These are phyloP conservation scores for Macrocentrus cingulum DNA, from an alignment of 1,140 invertebrate genomes.

Conservation along the genomic window DNA sequence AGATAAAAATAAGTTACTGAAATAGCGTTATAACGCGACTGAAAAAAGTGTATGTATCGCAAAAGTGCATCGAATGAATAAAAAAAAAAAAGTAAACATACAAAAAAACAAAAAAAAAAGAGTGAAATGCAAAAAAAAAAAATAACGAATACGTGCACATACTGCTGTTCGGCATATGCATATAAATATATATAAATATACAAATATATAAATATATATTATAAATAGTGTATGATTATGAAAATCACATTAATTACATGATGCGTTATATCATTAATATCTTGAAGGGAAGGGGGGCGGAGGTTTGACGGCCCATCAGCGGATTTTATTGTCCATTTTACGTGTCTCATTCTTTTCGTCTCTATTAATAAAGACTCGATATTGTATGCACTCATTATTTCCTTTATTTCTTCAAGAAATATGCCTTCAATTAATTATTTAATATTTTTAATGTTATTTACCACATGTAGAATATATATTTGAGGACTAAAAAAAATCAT, in stretches of 20 bases:
- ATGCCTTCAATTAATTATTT: no score
- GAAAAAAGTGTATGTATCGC: constrained; percentile 10
- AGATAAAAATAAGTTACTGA: constrained; percentile 13
- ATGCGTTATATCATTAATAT: background rate
- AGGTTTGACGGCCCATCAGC: no score
- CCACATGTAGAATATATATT: no score
- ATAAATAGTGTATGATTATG: constrained; percentile 30
- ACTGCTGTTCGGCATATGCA: constrained; percentile 25
- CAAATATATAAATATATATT: constrained; percentile 35
- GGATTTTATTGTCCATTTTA: no score
- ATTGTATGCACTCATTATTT: constrained; percentile 22
- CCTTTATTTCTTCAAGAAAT: constrained; percentile 20
- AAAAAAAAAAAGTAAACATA: constrained; percentile 34
- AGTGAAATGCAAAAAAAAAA: constrained; percentile 36
- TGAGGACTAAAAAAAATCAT: no score
- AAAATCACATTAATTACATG: background rate
- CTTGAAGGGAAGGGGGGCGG: no score
- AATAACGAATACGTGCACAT: constrained; percentile 49
- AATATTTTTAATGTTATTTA: no score
- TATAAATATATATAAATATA: constrained; percentile 38
- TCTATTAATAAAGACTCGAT: constrained; percentile 18
- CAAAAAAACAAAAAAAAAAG: constrained; percentile 26
- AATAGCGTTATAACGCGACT: background rate
- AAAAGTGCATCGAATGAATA: constrained; percentile 35
- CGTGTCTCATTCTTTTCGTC: constrained; percentile 6